These are phyloP conservation scores for Babyrousa celebensis DNA, from an alignment of 2,797 vertebrate species.

Conservation along the genomic window DNA sequence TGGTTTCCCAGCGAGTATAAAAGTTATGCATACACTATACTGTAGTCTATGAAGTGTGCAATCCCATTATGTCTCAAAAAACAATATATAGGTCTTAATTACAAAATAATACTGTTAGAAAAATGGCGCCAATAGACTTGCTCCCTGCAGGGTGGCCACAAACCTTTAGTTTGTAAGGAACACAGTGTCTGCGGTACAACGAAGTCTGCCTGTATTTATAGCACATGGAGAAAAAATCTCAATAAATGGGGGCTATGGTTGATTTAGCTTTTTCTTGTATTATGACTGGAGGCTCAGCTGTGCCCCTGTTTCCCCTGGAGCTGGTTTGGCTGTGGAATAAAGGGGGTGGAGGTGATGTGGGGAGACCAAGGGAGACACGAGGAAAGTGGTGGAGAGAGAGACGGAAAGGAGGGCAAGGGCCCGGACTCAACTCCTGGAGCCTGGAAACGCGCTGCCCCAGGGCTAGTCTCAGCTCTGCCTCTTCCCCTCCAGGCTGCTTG, in stretches of 20 bases:
- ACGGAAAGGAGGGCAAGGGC: fast-evolving
- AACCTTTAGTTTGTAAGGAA: background rate
- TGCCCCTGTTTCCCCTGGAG: background rate
- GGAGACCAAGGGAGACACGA: background rate
- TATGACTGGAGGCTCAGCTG: background rate
- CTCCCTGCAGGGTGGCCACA: background rate
- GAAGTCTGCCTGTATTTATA: too few species aligned
- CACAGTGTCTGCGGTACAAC: background rate
- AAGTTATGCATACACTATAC: background rate
- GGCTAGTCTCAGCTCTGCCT: background rate
- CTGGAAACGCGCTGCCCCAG: background rate
- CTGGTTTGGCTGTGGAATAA: background rate
- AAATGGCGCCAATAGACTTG: background rate
- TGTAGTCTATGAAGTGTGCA: background rate
- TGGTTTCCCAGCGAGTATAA: background rate
- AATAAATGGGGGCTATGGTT: background rate
- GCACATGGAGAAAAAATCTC: background rate
- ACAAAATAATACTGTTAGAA: background rate
- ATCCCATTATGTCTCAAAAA: background rate
- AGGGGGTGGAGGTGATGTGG: background rate
- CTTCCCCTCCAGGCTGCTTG: too few species aligned
- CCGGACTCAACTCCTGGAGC: too few species aligned
- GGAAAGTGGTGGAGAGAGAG: background rate
- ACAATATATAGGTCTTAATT: background rate
- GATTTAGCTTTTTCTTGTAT: background rate